These are phyloP conservation scores for Sepioteuthis lessoniana DNA, from an alignment of 2,888 invertebrate genomes.

Conservation along the genomic window DNA sequence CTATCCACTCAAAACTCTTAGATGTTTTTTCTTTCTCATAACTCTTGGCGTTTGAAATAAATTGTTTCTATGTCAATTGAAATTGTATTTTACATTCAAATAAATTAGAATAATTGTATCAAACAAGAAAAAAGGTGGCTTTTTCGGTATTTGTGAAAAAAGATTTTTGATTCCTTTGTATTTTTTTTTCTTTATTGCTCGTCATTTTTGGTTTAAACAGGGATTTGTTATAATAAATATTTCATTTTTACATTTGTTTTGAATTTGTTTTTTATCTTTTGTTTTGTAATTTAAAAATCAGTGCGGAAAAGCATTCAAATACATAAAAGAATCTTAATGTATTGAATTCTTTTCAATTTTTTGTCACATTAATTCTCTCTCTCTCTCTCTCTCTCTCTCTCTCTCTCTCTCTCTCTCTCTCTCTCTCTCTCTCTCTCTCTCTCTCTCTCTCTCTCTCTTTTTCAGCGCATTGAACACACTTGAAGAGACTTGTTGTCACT, in stretches of 20 bases:
- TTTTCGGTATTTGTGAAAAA: background rate
- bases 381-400: no score
- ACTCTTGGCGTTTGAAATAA: no score
- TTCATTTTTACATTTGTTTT: background rate
- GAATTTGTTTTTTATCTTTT: background rate
- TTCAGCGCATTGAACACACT: no score
- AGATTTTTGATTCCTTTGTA: background rate
- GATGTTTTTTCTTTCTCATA: no score
- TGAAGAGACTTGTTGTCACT: no score
- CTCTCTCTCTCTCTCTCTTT: no score
- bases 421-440: no score
- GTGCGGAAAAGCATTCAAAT: no score
- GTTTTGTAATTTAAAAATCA: background rate
- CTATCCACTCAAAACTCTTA: no score
- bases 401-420: no score
- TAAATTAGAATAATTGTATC: background rate
- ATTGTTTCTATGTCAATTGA: no score
- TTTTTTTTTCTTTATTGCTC: background rate
- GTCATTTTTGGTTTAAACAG: background rate
- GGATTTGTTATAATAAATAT: background rate
- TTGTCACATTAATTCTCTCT: background rate
- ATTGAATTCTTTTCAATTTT: background rate
- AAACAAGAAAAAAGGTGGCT: background rate
- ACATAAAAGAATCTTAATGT: no score
- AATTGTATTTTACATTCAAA: background rate